These are phyloP conservation scores for Elaphurus davidianus DNA, from an alignment of 2,113 vertebrate species.

Conservation along the genomic window DNA sequence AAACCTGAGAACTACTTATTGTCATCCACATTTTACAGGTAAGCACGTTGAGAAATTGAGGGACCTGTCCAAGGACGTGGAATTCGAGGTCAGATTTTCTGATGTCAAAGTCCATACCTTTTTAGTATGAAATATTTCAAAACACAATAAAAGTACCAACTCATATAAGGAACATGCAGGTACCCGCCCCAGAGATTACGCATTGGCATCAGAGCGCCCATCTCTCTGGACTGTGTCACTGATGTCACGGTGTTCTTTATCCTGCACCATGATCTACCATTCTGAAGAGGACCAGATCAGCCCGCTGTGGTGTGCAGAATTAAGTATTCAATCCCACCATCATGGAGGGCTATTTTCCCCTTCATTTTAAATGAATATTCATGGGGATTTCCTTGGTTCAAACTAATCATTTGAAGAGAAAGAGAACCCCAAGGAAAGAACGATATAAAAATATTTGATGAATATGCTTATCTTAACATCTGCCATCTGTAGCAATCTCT, in stretches of 20 bases:
- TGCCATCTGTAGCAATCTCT: neutral
- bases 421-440: neutral
- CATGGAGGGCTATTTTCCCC: neutral
- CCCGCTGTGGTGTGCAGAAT: neutral
- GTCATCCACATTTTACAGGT: neutral
- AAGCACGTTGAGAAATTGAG: neutral
- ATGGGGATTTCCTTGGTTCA: neutral
- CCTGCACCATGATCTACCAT: neutral
- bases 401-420: neutral
- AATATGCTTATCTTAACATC: neutral
- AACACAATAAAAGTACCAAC: neutral
- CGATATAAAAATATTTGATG: neutral
- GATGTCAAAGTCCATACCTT: neutral
- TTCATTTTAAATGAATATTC: neutral
- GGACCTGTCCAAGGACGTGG: neutral
- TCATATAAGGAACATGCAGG: neutral
- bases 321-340: neutral
- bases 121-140: neutral
- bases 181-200: neutral
- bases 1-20: neutral
- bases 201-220: accelerated
- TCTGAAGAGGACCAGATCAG: neutral
- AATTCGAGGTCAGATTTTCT: neutral
- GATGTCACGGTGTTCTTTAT: accelerated
- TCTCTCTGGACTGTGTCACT: neutral